Base-by-base conservation (phyloP, 2,113 vertebrate species). In the Rattus rattus region DNA sequence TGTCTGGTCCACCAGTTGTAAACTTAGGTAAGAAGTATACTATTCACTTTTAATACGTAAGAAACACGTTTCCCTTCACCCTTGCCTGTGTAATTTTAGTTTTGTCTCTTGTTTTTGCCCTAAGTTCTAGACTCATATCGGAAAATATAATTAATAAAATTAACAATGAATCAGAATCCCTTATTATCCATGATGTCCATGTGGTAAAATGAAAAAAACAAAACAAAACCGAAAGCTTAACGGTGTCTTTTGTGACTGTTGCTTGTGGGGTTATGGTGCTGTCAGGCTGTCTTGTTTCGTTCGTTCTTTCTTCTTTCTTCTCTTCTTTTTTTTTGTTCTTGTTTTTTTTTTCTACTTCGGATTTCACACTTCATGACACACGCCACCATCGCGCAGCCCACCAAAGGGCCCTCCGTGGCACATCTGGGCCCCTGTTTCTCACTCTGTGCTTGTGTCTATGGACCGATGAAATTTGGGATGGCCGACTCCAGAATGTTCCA, bases 121-220 rank as follows among this genome's bases (percentile, higher is more conserved):
- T 98, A 98, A 98, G 98, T 98, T 98, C 98, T 98, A 98, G 98
- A 97, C 97, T 98, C 97, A 22, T 98, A 97, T 98, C 98, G 98
- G 98, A 98, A 98, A 98, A 99, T 98, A 98, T 98, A 98, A 98
- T 98, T 98, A 98, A 98, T 98, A 98, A 98, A 98, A 98, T 98
- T 97, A 98, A 98, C 95, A 97, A 97, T 98, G 98, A 98, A 88
- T 98, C 98, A 96, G 97, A 98, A 99, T 98, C 98, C 98, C 97
- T 98, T 98, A 96, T 98, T 98, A 97, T 98, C 98, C 98, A 89
- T 97, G 94, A 98, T 97, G 98, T 98, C 98, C 97, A 20, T 93
- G 98, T 98, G 97, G 97, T 97, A 96, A 61, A 91, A 98, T 94
- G 97, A 95, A 95, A 92, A 47, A 59, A 43, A 43, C 2, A 43